These are phyloP conservation scores for Leptura quadrifasciata DNA, from an alignment of 2,888 invertebrate genomes.

Conservation along the genomic window DNA sequence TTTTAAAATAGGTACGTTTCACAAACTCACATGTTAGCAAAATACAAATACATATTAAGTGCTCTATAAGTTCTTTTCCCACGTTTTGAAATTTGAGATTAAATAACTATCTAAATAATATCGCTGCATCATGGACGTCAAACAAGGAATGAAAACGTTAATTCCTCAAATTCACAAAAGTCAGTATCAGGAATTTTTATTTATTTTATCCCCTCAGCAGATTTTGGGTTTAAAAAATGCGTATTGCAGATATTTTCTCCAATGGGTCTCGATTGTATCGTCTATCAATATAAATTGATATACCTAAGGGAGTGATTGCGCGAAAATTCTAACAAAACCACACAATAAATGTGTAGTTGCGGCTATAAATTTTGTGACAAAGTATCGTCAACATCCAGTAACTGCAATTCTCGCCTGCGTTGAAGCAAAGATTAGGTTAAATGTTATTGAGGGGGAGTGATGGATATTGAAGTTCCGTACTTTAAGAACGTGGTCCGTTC, in stretches of 20 bases:
- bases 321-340: constrained; percentile 21
- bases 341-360: background rate
- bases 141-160: no score
- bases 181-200: no score
- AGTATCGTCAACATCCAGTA: constrained; percentile 21
- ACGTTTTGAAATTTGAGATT: no score
- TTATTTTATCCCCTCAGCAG: no score
- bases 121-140: no score
- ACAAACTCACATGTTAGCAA: no score
- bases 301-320: constrained; percentile 14
- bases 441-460: constrained; percentile 21
- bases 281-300: constrained; percentile 23
- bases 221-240: background rate
- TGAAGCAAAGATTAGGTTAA: constrained; percentile 23
- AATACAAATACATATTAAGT: no score
- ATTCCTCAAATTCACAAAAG: no score
- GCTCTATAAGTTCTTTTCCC: no score
- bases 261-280: background rate
- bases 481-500: constrained; percentile 21
- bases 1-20: no score
- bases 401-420: constrained; percentile 28
- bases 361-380: constrained; percentile 12
- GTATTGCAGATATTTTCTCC: constrained; percentile 9
- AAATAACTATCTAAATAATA: no score
- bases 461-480: constrained; percentile 24